phyloP scores from a whole-genome alignment of 2,113 vertebrate genomes.

The Leucoraja erinaceus region DNA sequence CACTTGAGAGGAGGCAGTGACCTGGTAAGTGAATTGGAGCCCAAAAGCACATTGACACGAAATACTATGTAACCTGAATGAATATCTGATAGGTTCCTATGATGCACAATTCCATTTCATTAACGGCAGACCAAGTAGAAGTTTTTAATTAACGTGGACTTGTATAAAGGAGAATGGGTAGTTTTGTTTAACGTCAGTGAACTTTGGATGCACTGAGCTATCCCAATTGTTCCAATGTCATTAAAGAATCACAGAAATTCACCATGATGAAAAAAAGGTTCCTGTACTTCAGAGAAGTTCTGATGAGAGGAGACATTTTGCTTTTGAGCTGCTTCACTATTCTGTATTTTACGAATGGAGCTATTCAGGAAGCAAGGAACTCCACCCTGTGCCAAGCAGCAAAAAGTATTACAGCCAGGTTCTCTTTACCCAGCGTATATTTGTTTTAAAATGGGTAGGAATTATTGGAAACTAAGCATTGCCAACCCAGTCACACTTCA shows the following conservation, averaged over 20 bases:
- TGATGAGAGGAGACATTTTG: neutral
- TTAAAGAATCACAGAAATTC: neutral
- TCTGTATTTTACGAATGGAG: neutral
- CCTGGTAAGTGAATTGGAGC: neutral
- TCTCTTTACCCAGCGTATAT: neutral
- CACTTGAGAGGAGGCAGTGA: neutral
- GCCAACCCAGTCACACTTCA: no score
- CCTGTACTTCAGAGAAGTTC: neutral
- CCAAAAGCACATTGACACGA: neutral
- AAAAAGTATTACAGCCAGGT: neutral
- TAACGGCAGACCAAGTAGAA: neutral
- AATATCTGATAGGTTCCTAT: neutral
- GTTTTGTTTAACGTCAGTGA: neutral
- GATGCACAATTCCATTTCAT: neutral
- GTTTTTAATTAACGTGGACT: neutral
- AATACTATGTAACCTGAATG: neutral
- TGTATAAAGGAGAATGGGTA: neutral
- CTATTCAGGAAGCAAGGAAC: neutral
- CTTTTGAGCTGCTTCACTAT: neutral
- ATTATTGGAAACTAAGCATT: neutral
- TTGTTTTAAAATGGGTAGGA: neutral
- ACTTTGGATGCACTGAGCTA: neutral
- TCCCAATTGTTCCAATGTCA: neutral
- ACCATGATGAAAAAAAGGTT: neutral
- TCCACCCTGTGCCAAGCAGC: neutral